These are phyloP conservation scores for Aquatica leii DNA, from an alignment of 2,888 invertebrate genomes.

Conservation along the genomic window DNA sequence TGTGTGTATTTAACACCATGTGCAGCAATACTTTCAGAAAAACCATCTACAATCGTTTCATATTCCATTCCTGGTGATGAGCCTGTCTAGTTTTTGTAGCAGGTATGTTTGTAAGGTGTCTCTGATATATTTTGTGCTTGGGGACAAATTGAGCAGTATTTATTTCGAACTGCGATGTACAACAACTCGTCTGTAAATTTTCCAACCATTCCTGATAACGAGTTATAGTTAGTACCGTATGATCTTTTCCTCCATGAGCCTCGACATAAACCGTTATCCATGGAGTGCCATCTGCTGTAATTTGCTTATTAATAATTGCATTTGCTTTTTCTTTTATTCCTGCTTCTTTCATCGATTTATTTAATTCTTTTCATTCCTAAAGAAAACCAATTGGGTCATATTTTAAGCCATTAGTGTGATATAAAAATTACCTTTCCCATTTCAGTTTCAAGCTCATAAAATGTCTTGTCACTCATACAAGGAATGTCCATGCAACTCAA, in stretches of 20 bases:
- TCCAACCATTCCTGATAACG: constrained; percentile 40
- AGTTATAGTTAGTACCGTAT: constrained; percentile 40
- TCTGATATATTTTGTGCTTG: constrained; percentile 23
- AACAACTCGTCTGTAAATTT: constrained; percentile 37
- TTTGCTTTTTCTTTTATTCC: no score
- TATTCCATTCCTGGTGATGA: constrained; percentile 38
- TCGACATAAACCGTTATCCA: no score
- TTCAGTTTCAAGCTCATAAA: constrained; percentile 31
- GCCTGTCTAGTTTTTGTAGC: constrained; percentile 41
- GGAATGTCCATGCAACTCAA: constrained; percentile 37
- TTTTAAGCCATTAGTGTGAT: no score
- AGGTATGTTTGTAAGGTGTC: constrained; percentile 26
- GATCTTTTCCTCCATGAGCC: no score
- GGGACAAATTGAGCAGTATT: constrained; percentile 34
- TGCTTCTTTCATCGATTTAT: no score
- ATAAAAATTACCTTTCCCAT: no score
- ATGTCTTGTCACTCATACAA: constrained; percentile 24
- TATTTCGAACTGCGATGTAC: constrained; percentile 39
- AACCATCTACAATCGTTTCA: constrained; percentile 39
- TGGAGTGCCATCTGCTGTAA: constrained; percentile 38
- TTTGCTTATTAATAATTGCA: constrained; percentile 20
- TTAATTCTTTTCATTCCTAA: no score
- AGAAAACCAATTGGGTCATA: no score
- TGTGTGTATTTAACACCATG: no score
- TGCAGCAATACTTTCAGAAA: constrained; percentile 33